Base-by-base conservation (phyloP, 2,113 vertebrate genomes). In the Apteryx mantelli region DNA sequence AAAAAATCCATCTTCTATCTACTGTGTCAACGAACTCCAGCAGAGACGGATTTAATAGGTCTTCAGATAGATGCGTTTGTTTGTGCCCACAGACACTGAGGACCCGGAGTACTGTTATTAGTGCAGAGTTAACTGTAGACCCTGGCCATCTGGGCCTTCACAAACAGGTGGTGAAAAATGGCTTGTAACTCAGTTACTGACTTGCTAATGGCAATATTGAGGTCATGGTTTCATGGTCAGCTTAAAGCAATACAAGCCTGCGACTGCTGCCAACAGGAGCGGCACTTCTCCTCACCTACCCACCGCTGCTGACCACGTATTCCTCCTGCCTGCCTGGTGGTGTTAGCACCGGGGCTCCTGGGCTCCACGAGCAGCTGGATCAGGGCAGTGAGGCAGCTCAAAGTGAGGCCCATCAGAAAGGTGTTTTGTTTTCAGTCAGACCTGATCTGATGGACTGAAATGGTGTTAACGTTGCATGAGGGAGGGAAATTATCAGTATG, bases 251-350 rank as follows among this genome's bases (percentile, higher is more conserved):
- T 1, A 75, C 75, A 88, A 73, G 18, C 36, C 58, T 65, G 38
- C 0, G 0, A 53, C 68, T 1, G 3, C 40, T 80, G 56, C 56
- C 0, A 0, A 14, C 11, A 22, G 32, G 55, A n/a, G 1, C 19
- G 63, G 26, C 8, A 58, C 38, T 16, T 58, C 56, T 58, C 56
- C 46, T 70, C 14, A 20, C 48, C 19, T 42, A 46, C 38, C 28
- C n/a, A 15, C 21, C 15, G 8, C 12, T 8, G 30, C 20, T 0
- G 0, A n/a, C 38, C 28, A 3, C 0, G 11, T n/a, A 21, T 0
- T 65, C 68, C 15, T 78, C 26, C 53, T 36, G 65, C 22, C 46
- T 75, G 42, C 50, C 1, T 1, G 1, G 1, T 1, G 1, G 1
- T 1, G 0, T 55, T 70, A 4, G 42, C 9, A 24, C 0, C 2